Percentiles rank a stretch among this genome's conserved stretches.
phyloP scores from a whole-genome alignment of 2,888 invertebrate genomes.

The Sphaerophoria taeniata region DNA sequence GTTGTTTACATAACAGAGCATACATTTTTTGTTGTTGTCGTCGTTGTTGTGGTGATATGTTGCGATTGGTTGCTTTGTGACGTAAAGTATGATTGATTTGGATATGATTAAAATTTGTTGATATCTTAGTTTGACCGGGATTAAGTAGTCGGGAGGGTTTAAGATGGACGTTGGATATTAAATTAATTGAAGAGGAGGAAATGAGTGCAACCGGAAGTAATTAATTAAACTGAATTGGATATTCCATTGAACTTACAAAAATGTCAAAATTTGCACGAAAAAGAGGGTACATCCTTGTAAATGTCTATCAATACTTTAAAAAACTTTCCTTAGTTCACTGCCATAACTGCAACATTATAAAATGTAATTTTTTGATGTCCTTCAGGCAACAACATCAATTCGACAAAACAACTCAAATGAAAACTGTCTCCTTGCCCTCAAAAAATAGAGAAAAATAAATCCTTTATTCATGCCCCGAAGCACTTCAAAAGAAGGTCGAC shows the following conservation, averaged over 20 bases:
- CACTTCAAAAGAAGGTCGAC: slow-evolving; percentile 58
- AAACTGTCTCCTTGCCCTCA: background rate
- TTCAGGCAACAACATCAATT: slow-evolving; percentile 17
- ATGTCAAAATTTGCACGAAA: too few species aligned
- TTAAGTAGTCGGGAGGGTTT: background rate
- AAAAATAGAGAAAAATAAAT: slow-evolving; percentile 13
- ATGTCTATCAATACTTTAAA: too few species aligned
- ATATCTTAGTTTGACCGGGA: slow-evolving; percentile 16
- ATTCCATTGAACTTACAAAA: too few species aligned
- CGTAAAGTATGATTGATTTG: slow-evolving; percentile 56
- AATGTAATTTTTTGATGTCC: too few species aligned
- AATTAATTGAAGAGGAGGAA: too few species aligned
- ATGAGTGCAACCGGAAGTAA: too few species aligned
- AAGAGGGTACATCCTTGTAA: too few species aligned
- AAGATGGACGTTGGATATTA: background rate
- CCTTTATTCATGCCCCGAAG: slow-evolving; percentile 39
- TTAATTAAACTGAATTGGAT: too few species aligned
- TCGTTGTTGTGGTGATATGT: slow-evolving; percentile 17
- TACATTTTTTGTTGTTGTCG: slow-evolving; percentile 7
- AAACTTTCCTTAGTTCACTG: too few species aligned
- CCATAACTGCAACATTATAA: too few species aligned
- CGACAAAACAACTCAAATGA: slow-evolving; percentile 11
- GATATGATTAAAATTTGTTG: slow-evolving; percentile 2
- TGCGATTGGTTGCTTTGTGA: slow-evolving; percentile 29
- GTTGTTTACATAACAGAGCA: slow-evolving; percentile 54